These are phyloP conservation scores for Clitarchus hookeri DNA, from an alignment of 2,888 invertebrate species.

Conservation along the genomic window DNA sequence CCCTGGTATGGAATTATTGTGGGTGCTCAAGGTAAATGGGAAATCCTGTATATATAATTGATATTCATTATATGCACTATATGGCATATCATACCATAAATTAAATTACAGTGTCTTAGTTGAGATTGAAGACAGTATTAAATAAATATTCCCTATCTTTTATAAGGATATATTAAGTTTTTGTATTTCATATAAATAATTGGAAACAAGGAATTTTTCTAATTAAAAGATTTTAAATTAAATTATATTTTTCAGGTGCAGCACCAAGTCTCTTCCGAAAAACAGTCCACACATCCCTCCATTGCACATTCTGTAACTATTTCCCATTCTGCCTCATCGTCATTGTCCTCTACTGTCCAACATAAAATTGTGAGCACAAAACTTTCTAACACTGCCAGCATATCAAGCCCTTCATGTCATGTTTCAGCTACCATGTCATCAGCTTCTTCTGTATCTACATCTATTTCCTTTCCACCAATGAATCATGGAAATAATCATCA, in stretches of 20 bases:
- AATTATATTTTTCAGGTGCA: conserved; percentile 26
- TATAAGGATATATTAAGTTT: too few species aligned
- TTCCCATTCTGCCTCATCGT: conserved; percentile 69
- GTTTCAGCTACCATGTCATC: conserved; percentile 62
- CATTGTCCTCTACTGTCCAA: conserved; percentile 68
- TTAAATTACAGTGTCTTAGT: too few species aligned
- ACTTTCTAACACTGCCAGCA: conserved; percentile 8
- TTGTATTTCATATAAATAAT: too few species aligned
- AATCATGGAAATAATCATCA: conserved; percentile 68
- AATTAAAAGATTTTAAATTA: background rate
- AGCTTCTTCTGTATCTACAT: conserved; percentile 53
- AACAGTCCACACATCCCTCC: conserved; percentile 30
- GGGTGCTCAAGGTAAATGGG: too few species aligned
- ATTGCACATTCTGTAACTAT: conserved; percentile 59
- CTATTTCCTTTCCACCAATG: conserved; percentile 61
- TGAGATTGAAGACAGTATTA: too few species aligned
- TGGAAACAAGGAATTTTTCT: background rate
- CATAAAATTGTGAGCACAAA: conserved; percentile 59
- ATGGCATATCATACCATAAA: too few species aligned
- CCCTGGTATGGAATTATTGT: too few species aligned
- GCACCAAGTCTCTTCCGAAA: conserved; percentile 39
- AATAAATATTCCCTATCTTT: too few species aligned
- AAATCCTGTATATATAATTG: too few species aligned
- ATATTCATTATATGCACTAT: too few species aligned
- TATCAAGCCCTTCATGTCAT: conserved; percentile 53